Percentiles rank a stretch among this genome's conserved stretches.
phyloP scores from a whole-genome alignment of 2,797 vertebrate species.

The Buphagus erythrorhynchus region DNA sequence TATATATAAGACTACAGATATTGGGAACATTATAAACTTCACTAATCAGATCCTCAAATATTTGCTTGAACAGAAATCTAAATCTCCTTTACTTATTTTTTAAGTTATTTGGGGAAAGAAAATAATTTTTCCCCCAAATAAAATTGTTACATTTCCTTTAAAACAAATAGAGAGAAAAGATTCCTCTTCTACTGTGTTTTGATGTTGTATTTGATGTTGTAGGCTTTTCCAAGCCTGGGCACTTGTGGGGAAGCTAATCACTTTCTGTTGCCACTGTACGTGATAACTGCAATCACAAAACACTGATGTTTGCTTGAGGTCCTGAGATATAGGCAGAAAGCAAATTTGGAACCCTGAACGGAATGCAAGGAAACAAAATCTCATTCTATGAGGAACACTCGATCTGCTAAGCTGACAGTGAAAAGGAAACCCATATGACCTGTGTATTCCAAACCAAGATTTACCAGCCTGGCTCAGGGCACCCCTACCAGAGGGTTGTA shows the following conservation, averaged over 20 bases:
- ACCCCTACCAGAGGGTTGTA: background rate
- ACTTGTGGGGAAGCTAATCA: background rate
- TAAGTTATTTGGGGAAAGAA: background rate
- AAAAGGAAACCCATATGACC: background rate
- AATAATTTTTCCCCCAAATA: rapidly evolving
- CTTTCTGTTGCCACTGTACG: background rate
- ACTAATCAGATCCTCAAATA: background rate
- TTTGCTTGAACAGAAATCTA: background rate
- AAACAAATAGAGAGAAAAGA: background rate
- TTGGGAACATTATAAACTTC: background rate
- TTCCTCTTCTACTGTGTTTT: background rate
- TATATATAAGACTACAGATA: background rate
- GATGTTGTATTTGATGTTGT: background rate
- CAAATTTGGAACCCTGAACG: background rate
- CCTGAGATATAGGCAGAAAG: background rate
- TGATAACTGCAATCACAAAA: background rate
- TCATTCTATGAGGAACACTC: background rate
- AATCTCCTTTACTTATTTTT: background rate
- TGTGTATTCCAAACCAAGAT: background rate
- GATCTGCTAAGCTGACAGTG: background rate
- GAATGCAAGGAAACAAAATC: background rate
- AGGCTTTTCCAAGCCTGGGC: background rate
- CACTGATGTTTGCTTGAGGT: background rate
- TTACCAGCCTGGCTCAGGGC: background rate
- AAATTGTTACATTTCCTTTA: background rate